Percentiles rank a stretch among this genome's conserved stretches.
These are phyloP conservation scores for Temnopleurus reevesii DNA, from an alignment of 53 echinoderm and acorn worm genomes.

Conservation along the genomic window DNA sequence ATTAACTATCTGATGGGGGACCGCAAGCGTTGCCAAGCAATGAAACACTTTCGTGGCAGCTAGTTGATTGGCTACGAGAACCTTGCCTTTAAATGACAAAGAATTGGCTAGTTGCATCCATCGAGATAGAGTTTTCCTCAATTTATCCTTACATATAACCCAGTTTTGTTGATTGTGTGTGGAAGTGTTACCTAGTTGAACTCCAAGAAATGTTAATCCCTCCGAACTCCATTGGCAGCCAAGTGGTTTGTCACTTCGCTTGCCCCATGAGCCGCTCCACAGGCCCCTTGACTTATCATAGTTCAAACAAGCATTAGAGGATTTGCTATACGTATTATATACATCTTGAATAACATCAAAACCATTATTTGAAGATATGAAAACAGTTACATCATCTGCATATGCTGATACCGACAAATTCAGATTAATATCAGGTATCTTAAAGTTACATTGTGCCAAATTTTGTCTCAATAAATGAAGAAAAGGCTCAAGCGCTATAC, in stretches of 20 bases:
- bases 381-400: constrained; percentile 48
- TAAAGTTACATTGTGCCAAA: background rate
- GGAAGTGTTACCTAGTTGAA: constrained; percentile 34
- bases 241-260: constrained; percentile 15
- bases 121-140: background rate
- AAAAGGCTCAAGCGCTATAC: constrained; percentile 37
- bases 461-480: background rate
- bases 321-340: background rate
- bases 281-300: constrained; percentile 45
- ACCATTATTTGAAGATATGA: constrained; percentile 11
- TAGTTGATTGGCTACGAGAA: constrained; percentile 31
- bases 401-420: constrained; percentile 18
- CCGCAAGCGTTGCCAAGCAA: background rate
- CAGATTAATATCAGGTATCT: background rate
- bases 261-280: constrained; percentile 47
- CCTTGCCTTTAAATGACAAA: constrained; percentile 22
- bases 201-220: constrained; percentile 41
- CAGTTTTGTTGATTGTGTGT: background rate
- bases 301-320: constrained; percentile 40
- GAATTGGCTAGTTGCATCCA: background rate
- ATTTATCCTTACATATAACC: too few relatives aligned
- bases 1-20: background rate
- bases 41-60: constrained; percentile 47
- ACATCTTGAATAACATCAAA: constrained; percentile 17
- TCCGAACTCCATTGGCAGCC: constrained; percentile 44